Conservation (phyloP, 2,888 invertebrate species). For the Epistrophe grossulariae region DNA sequence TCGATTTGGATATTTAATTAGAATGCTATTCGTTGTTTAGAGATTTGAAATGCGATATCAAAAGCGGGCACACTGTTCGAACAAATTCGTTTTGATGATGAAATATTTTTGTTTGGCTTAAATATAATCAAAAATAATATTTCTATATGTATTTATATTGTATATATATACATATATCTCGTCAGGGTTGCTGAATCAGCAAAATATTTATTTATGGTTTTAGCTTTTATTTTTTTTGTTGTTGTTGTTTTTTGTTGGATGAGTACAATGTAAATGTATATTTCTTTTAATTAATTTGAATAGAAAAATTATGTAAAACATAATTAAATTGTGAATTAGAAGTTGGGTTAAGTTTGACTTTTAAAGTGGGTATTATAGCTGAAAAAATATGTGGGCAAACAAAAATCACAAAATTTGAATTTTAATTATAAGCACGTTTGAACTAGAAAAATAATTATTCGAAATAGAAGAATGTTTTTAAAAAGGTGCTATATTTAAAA, state of each 20-base stretch:
- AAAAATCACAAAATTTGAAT: too few relatives aligned
- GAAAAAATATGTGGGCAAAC: neutral
- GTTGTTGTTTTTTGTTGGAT: neutral
- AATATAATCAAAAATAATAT: slow-evolving; percentile 47
- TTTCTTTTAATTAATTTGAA: slow-evolving; percentile 44
- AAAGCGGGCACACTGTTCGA: slow-evolving; percentile 39
- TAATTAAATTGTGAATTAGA: neutral
- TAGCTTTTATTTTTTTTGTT: neutral
- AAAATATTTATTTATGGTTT: slow-evolving; percentile 38
- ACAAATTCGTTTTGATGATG: slow-evolving; percentile 31
- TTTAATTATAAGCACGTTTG: too few relatives aligned
- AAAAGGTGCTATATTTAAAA: too few relatives aligned
- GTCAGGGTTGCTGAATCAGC: neutral
- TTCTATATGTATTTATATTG: too few relatives aligned
- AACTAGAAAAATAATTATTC: too few relatives aligned
- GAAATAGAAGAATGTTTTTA: too few relatives aligned
- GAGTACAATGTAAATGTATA: neutral
- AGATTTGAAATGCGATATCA: slow-evolving; percentile 50
- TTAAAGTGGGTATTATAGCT: neutral
- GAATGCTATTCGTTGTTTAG: slow-evolving; percentile 59
- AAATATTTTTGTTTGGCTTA: slow-evolving; percentile 48
- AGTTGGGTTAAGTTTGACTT: neutral
- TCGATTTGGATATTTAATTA: slow-evolving; percentile 68
- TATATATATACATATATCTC: slow-evolving; percentile 24
- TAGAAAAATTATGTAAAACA: slow-evolving; percentile 5